phyloP scores from a whole-genome alignment of 2,113 vertebrate species.

The Globicephala melas region DNA sequence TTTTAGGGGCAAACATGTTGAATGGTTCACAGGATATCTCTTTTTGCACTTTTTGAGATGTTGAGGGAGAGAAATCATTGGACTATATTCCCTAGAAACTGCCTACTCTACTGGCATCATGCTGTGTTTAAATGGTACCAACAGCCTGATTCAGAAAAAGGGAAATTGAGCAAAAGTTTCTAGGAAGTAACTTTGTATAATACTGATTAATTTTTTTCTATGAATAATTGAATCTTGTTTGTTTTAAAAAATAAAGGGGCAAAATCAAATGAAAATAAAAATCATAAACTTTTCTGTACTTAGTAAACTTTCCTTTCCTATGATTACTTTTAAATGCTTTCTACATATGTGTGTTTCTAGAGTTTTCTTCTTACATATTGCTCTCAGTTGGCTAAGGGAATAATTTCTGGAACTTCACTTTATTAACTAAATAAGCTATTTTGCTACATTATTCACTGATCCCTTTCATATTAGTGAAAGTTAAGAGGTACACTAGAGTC shows the following conservation, averaged over 20 bases:
- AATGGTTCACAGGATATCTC: background rate
- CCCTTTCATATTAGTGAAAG: background rate
- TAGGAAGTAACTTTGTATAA: slow-evolving; percentile 30
- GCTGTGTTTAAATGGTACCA: slow-evolving; percentile 13
- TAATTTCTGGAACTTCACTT: slow-evolving; percentile 1
- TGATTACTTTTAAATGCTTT: background rate
- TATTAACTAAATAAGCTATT: background rate
- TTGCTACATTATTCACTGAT: background rate
- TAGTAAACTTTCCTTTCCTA: background rate
- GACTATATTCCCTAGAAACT: background rate
- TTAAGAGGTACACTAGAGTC: background rate
- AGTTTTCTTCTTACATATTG: background rate
- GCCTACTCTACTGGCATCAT: background rate
- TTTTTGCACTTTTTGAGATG: background rate
- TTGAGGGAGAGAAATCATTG: background rate
- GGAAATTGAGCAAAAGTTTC: background rate
- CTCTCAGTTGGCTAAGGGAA: background rate
- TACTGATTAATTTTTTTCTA: background rate
- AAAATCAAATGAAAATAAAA: slow-evolving; percentile 45
- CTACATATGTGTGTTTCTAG: background rate
- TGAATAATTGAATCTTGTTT: background rate
- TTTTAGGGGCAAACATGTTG: background rate
- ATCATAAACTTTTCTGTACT: background rate
- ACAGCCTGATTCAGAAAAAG: slow-evolving; percentile 10
- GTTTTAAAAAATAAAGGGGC: background rate